Conservation (phyloP, 2,113 vertebrate genomes). For the Phasianus colchicus region DNA sequence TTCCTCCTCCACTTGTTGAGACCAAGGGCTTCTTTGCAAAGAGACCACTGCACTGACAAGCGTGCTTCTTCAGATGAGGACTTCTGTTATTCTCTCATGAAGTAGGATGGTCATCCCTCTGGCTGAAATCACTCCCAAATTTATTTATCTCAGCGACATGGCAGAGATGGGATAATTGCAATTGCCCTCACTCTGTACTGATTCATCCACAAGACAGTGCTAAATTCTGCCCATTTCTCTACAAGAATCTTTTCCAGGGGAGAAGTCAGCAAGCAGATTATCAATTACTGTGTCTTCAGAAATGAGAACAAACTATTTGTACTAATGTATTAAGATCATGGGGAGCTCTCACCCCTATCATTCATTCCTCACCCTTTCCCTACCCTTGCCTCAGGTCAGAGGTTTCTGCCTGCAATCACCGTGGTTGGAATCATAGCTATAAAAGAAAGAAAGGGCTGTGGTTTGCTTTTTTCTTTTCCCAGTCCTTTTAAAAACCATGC, state of each 20-base stretch:
- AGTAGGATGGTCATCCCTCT: not conserved
- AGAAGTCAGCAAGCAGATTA: not conserved
- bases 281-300: not conserved
- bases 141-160: accelerated
- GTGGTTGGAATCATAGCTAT: not conserved
- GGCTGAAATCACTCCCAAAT: not conserved
- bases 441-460: not conserved
- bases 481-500: not conserved
- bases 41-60: not conserved
- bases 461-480: not conserved
- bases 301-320: not conserved
- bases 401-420: not conserved
- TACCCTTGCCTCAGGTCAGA: not conserved
- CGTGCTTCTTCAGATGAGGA: not conserved
- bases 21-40: not conserved
- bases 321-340: not conserved
- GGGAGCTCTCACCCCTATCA: not conserved
- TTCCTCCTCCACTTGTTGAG: not conserved
- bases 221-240: not conserved
- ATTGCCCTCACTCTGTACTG: not conserved
- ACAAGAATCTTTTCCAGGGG: not conserved
- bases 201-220: not conserved
- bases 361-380: accelerated
- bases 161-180: not conserved
- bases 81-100: not conserved